A percentile compares a stretch with the other conserved stretches of the same genome.
Evolutionary conservation across 2,113 vertebrate species (phyloP).

Genomic region (Hylia prasina): DNA sequence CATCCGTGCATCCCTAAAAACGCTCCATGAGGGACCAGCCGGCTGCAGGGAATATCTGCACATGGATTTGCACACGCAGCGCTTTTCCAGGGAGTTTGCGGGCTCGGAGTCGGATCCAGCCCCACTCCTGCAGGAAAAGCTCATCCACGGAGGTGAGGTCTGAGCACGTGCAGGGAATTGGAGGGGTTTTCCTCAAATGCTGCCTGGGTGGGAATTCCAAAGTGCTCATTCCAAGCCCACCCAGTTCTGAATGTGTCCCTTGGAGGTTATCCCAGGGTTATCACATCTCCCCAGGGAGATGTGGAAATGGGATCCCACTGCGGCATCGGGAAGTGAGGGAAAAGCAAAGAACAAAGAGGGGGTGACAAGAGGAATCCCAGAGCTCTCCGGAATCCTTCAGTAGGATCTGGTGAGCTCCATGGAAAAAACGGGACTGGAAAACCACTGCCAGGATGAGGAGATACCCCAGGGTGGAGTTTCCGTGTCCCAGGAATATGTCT

Average conservation of each 20-base stretch:
- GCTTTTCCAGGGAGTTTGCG: neutral
- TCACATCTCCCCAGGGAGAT: no score
- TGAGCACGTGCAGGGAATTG: neutral
- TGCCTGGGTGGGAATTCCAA: neutral
- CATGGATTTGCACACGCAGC: accelerated
- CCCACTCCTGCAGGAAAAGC: neutral
- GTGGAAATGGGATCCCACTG: neutral
- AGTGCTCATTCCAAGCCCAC: neutral
- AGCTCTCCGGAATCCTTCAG: neutral
- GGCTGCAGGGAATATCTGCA: neutral
- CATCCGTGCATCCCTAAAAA: neutral
- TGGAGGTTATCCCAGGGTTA: neutral
- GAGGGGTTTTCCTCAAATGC: neutral
- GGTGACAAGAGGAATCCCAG: neutral
- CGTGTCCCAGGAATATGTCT: neutral
- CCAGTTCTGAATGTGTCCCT: neutral
- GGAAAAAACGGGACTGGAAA: neutral
- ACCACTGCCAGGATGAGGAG: neutral
- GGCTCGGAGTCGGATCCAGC: accelerated
- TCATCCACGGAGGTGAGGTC: accelerated
- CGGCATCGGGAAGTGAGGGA: accelerated
- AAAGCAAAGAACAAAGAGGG: neutral
- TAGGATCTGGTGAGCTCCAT: neutral
- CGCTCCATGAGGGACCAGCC: accelerated
- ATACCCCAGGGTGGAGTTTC: neutral